Evolutionary conservation across 2,797 vertebrate genomes (phyloP).

Genomic region (Spinibarbus caldwelli): DNA sequence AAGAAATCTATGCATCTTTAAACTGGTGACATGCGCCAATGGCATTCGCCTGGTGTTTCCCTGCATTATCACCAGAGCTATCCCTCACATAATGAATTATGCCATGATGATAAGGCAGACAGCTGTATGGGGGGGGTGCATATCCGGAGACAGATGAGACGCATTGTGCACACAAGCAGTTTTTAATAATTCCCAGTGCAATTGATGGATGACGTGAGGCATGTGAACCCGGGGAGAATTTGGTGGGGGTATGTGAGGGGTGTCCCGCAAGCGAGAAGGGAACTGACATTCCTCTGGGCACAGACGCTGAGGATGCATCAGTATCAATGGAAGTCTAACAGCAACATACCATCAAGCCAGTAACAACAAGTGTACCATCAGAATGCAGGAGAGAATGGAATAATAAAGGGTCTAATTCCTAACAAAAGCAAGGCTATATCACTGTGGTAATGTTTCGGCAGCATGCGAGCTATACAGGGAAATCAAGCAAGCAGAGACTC

Average conservation of each 20-base stretch:
- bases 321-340: background rate
- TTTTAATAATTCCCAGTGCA: constrained; percentile 34
- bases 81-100: constrained; percentile 49
- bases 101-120: constrained; percentile 19
- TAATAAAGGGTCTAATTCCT: constrained; percentile 13
- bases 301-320: background rate
- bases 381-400: constrained; percentile 1
- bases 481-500: constrained; percentile 13
- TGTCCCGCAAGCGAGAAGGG: constrained; percentile 66
- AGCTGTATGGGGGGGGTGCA: constrained; percentile 14
- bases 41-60: constrained; percentile 38
- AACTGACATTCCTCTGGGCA: constrained; percentile 65
- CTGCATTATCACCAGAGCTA: constrained; percentile 34
- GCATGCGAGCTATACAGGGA: background rate
- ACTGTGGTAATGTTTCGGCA: background rate
- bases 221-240: background rate
- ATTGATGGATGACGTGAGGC: background rate
- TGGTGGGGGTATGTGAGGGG: constrained; percentile 38
- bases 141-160: constrained; percentile 33
- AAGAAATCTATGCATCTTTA: constrained; percentile 14
- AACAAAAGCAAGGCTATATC: background rate
- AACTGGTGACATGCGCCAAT: constrained; percentile 5
- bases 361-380: background rate
- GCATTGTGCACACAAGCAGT: constrained; percentile 55
- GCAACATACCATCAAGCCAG: background rate